Conservation (phyloP, 2,113 vertebrate species). For the Eudorcas thomsonii region DNA sequence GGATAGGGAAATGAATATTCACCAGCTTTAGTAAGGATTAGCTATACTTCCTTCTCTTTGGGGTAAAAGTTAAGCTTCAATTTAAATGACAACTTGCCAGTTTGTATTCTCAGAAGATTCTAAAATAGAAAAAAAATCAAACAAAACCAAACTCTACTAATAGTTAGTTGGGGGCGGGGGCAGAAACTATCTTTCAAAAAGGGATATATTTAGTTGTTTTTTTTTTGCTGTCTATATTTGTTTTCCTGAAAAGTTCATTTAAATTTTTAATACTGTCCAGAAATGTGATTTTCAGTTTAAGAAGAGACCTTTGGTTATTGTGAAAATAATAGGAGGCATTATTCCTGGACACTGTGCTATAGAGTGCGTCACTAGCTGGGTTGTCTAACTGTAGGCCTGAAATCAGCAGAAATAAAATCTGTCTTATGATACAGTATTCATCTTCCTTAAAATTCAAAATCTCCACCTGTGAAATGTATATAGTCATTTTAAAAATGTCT, state of each 20-base stretch:
- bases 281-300: neutral
- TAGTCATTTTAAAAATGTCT: neutral
- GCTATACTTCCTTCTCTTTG: neutral
- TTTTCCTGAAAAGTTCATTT: neutral
- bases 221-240: neutral
- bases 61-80: neutral
- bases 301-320: neutral
- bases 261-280: neutral
- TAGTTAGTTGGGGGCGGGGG: neutral
- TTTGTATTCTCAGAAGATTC: neutral
- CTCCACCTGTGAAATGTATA: neutral
- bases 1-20: constrained; percentile 39
- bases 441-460: neutral
- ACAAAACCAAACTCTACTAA: neutral
- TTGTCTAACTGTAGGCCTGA: neutral
- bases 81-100: neutral
- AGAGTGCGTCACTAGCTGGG: neutral
- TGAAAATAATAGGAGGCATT: neutral
- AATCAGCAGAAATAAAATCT: neutral
- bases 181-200: neutral
- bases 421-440: neutral
- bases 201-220: neutral
- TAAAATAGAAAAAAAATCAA: neutral
- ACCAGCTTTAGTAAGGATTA: constrained; percentile 50
- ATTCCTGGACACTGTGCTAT: too few species aligned